Evolutionary conservation across 2,113 vertebrate species (phyloP).

Genomic region (Euleptes europaea): DNA sequence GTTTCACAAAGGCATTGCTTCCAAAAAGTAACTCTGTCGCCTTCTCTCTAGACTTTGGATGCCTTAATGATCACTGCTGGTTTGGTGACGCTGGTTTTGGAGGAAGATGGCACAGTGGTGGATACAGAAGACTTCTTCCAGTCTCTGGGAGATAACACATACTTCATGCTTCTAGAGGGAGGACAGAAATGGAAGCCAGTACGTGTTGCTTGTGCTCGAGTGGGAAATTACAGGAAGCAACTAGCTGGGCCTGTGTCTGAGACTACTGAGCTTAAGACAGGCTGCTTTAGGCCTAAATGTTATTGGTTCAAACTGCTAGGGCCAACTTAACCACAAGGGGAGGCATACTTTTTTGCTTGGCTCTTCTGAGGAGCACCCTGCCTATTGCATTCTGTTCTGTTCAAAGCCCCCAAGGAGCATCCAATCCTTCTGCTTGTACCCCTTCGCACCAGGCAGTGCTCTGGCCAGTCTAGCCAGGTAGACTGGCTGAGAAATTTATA

Average conservation of each 20-base stretch:
- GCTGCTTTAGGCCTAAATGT: too few species aligned
- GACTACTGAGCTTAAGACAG: too few species aligned
- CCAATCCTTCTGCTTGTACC: too few species aligned
- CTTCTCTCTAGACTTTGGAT: conserved; percentile 72
- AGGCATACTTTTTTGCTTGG: too few species aligned
- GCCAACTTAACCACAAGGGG: too few species aligned
- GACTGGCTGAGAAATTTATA: too few species aligned
- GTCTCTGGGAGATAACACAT: conserved; percentile 77
- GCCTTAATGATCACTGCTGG: conserved; percentile 75
- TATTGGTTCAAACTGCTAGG: too few species aligned
- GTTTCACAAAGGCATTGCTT: not conserved
- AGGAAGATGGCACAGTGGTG: conserved; percentile 88
- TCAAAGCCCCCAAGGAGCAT: too few species aligned
- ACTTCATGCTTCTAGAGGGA: conserved; percentile 82
- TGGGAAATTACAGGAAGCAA: not conserved
- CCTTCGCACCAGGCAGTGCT: too few species aligned
- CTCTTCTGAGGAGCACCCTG: too few species aligned
- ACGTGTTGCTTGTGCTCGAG: conserved; percentile 39
- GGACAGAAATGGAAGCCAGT: conserved; percentile 84
- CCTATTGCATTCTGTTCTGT: too few species aligned
- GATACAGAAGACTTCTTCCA: conserved; percentile 87
- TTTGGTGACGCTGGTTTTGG: conserved; percentile 81
- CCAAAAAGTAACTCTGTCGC: not conserved
- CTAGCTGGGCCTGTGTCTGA: not conserved
- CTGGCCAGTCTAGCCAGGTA: too few species aligned